phyloP scores from a whole-genome alignment of 2,113 vertebrate species.

The Stegastes partitus region DNA sequence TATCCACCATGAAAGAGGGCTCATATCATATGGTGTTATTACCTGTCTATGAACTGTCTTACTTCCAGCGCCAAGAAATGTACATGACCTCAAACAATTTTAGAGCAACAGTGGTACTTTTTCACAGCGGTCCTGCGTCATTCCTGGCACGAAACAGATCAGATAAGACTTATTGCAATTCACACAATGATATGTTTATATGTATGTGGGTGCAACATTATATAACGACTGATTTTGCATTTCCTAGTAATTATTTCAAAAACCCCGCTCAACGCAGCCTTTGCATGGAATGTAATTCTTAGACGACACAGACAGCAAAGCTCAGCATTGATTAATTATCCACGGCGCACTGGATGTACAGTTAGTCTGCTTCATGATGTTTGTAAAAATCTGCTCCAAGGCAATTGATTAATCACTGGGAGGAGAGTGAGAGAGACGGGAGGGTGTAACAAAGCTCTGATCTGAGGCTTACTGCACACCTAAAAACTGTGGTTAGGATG shows the following conservation, averaged over 20 bases:
- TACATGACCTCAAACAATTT: not conserved
- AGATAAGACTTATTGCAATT: not conserved
- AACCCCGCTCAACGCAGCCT: not conserved
- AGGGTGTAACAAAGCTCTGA: conserved; percentile 29
- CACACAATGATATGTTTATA: not conserved
- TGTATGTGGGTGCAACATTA: not conserved
- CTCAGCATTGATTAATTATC: conserved; percentile 27
- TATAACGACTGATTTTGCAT: not conserved
- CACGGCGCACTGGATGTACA: conserved; percentile 28
- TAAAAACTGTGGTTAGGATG: conserved; percentile 25
- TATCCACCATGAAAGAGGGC: conserved; percentile 23
- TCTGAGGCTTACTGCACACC: conserved; percentile 28
- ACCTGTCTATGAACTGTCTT: not conserved
- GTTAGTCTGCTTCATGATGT: conserved; percentile 14
- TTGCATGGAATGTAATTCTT: conserved; percentile 17
- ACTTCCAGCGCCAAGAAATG: not conserved
- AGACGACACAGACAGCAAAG: conserved; percentile 5
- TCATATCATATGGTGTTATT: conserved; percentile 5
- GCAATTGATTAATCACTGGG: conserved; percentile 37
- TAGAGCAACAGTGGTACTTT: not conserved
- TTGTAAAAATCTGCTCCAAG: conserved; percentile 35
- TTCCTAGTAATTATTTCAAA: not conserved
- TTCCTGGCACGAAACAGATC: not conserved
- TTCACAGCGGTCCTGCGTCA: not conserved
- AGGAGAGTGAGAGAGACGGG: conserved; percentile 25